Percentiles rank a stretch among this genome's conserved stretches.
Conservation (phyloP, 1,140 invertebrate species). For the Penaeus indicus region DNA sequence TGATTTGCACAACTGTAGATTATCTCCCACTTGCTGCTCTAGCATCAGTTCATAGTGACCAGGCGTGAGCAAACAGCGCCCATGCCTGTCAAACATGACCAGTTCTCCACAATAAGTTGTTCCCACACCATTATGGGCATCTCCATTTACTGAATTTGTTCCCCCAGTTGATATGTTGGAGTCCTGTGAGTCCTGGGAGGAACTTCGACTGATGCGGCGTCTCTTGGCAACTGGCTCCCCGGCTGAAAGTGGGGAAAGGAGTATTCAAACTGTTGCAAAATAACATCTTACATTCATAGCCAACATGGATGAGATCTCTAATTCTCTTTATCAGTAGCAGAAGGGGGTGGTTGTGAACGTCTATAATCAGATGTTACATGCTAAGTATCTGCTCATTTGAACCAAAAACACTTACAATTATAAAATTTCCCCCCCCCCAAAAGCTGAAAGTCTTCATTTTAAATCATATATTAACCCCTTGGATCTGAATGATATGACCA, state of each 20-base stretch:
- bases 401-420: no score
- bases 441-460: no score
- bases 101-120: constrained; percentile 80
- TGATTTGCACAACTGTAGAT: constrained; percentile 54
- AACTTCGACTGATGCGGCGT: constrained; percentile 61
- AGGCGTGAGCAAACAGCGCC: constrained; percentile 85
- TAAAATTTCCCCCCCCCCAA: no score
- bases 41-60: constrained; percentile 91
- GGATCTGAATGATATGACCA: no score
- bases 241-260: constrained; percentile 29
- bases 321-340: background rate
- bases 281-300: background rate
- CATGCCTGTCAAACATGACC: constrained; percentile 91
- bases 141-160: constrained; percentile 29
- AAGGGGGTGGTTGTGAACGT: no score
- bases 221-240: constrained; percentile 66
- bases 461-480: no score
- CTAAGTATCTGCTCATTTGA: no score
- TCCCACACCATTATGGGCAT: constrained; percentile 73
- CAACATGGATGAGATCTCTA: background rate
- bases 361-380: no score
- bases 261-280: background rate
- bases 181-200: constrained; percentile 55
- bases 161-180: constrained; percentile 38
- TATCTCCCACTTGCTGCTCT: constrained; percentile 69